These are phyloP conservation scores for Misgurnus mizolepis DNA, from an alignment of 2,113 vertebrate genomes.

Conservation along the genomic window DNA sequence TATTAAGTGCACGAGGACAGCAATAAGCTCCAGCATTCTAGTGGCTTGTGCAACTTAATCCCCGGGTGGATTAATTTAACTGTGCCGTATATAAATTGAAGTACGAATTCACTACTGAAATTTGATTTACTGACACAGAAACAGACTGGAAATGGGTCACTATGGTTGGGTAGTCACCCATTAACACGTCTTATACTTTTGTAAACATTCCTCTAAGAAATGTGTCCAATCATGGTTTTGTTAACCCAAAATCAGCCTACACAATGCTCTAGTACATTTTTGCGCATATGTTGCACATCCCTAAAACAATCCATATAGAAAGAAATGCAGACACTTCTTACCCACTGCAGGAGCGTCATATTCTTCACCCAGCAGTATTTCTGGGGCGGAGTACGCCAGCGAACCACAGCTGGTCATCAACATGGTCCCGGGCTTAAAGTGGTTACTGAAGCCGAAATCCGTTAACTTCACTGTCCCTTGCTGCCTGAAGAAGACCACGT, in stretches of 20 bases:
- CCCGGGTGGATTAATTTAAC: slow-evolving; percentile 24
- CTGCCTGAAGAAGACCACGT: slow-evolving; percentile 87
- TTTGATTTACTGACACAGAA: neutral
- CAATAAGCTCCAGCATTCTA: neutral
- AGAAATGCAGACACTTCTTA: slow-evolving; percentile 63
- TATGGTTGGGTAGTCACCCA: no score
- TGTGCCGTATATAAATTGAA: neutral
- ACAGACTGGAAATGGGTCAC: neutral
- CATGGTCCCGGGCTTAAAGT: slow-evolving; percentile 85
- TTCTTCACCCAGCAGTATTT: slow-evolving; percentile 87
- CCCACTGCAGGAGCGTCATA: slow-evolving; percentile 86
- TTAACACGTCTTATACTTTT: no score
- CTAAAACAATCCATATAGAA: no score
- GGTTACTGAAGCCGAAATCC: slow-evolving; percentile 89
- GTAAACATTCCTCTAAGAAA: no score
- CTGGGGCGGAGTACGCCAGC: slow-evolving; percentile 84
- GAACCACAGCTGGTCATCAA: slow-evolving; percentile 88
- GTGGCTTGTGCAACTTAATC: slow-evolving; percentile 23
- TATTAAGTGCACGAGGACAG: neutral
- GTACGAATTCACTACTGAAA: neutral
- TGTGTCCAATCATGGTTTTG: no score
- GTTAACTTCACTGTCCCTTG: slow-evolving; percentile 87
- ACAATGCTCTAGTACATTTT: no score
- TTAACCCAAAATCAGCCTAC: no score
- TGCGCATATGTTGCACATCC: no score